Percentiles rank a stretch among this genome's conserved stretches.
These are phyloP conservation scores for Crambe crambe DNA, from an alignment of 37 sponge, comb jelly and placozoan genomes.

Conservation along the genomic window DNA sequence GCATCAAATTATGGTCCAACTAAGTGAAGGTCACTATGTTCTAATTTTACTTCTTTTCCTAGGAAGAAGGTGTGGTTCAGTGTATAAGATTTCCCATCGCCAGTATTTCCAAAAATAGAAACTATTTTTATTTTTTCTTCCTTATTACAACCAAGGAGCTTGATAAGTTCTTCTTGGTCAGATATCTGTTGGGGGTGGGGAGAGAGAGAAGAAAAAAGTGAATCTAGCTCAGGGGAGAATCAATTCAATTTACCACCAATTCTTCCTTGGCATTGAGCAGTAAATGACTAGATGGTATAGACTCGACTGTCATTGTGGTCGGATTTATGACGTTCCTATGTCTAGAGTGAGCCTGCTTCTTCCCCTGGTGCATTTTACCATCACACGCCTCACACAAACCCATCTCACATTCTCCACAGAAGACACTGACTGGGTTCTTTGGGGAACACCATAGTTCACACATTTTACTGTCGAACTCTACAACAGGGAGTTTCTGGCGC, in stretches of 20 bases:
- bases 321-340: background rate
- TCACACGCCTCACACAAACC: conserved; percentile 64
- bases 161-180: conserved; percentile 34
- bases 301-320: background rate
- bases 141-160: conserved; percentile 35
- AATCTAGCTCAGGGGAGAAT: background rate
- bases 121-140: conserved; percentile 83
- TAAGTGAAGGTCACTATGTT: too few species aligned
- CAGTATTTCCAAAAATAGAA: conserved; percentile 97
- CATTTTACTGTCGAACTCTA: background rate
- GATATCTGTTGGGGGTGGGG: conserved; percentile 39
- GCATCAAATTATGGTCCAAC: too few species aligned
- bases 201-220: too few species aligned
- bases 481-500: background rate
- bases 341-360: conserved; percentile 26
- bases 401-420: conserved; percentile 49
- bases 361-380: conserved; percentile 47
- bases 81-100: conserved; percentile 94
- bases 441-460: conserved; percentile 58
- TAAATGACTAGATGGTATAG: conserved; percentile 22
- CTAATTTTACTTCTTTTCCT: conserved; percentile 67
- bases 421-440: conserved; percentile 24
- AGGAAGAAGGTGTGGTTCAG: conserved; percentile 92
- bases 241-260: conserved; percentile 47
- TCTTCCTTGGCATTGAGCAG: conserved; percentile 73